Conservation (phyloP, 2,888 invertebrate genomes). For the Andrena hattorfiana region DNA sequence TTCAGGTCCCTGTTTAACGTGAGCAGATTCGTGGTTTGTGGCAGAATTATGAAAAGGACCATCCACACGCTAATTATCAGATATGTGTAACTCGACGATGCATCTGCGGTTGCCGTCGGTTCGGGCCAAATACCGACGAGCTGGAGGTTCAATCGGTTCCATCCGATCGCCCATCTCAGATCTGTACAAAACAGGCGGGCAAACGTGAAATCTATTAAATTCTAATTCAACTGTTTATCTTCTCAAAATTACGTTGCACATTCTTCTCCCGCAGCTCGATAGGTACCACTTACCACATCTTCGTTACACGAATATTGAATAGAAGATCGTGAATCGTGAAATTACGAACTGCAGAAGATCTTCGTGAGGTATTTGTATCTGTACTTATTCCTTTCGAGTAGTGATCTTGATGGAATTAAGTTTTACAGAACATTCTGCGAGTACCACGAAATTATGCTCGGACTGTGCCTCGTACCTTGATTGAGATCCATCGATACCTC, state of each 20-base stretch:
- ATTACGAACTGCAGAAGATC: too few species aligned
- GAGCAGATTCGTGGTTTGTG: background rate
- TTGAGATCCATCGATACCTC: background rate
- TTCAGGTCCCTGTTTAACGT: background rate
- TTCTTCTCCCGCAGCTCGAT: too few species aligned
- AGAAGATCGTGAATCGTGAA: too few species aligned
- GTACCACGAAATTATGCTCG: too few species aligned
- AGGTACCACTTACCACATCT: too few species aligned
- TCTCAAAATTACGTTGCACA: too few species aligned
- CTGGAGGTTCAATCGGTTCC: constrained; percentile 7
- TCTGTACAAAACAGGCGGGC: constrained; percentile 1
- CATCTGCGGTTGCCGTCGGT: background rate
- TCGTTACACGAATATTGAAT: too few species aligned
- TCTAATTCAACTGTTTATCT: too few species aligned
- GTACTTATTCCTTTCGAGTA: too few species aligned
- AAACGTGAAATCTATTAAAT: background rate
- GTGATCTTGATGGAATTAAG: background rate
- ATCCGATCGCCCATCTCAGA: constrained; percentile 4
- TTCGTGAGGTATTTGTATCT: too few species aligned
- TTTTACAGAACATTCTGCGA: background rate
- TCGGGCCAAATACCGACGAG: constrained; percentile 13
- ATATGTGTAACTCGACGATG: background rate
- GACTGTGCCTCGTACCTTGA: background rate
- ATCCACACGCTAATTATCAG: background rate
- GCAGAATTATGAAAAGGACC: background rate